Percentiles rank a stretch among this genome's conserved stretches.
These are phyloP conservation scores for Theretra japonica DNA, from an alignment of 2,888 invertebrate genomes.

Conservation along the genomic window DNA sequence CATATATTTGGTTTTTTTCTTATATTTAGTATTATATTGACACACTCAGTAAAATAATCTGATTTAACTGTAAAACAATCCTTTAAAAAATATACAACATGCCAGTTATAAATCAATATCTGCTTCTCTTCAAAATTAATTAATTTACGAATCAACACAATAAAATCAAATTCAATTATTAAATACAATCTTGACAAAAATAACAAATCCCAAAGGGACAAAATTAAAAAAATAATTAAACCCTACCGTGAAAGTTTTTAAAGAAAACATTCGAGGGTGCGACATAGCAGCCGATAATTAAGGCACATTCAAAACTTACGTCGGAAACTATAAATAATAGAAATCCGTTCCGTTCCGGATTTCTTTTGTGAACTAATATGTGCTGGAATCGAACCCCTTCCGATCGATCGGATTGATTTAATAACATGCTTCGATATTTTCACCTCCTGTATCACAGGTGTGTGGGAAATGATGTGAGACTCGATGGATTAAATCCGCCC, in stretches of 20 bases:
- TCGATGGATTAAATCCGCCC: constrained; percentile 22
- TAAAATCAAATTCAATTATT: background rate
- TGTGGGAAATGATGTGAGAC: constrained; percentile 29
- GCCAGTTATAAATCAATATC: too few species aligned
- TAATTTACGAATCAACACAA: background rate
- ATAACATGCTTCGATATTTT: constrained; percentile 74
- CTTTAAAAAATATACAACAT: too few species aligned
- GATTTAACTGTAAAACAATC: too few species aligned
- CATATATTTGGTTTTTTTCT: too few species aligned
- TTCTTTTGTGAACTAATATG: constrained; percentile 81
- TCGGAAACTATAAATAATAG: constrained; percentile 84
- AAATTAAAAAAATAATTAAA: constrained; percentile 19
- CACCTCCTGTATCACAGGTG: constrained; percentile 75
- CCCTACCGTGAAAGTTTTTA: constrained; percentile 66
- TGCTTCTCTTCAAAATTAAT: background rate
- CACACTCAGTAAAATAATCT: too few species aligned
- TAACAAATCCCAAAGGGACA: background rate
- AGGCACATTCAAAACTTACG: constrained; percentile 81
- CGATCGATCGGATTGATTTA: constrained; percentile 80
- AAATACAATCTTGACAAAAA: background rate
- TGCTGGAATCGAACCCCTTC: constrained; percentile 76
- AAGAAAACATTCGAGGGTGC: constrained; percentile 69
- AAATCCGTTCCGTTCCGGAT: constrained; percentile 81
- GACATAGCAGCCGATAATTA: constrained; percentile 81
- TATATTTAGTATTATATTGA: too few species aligned